Base-by-base conservation (phyloP, 2,888 invertebrate genomes). In the Meteorus cinctellus region DNA sequence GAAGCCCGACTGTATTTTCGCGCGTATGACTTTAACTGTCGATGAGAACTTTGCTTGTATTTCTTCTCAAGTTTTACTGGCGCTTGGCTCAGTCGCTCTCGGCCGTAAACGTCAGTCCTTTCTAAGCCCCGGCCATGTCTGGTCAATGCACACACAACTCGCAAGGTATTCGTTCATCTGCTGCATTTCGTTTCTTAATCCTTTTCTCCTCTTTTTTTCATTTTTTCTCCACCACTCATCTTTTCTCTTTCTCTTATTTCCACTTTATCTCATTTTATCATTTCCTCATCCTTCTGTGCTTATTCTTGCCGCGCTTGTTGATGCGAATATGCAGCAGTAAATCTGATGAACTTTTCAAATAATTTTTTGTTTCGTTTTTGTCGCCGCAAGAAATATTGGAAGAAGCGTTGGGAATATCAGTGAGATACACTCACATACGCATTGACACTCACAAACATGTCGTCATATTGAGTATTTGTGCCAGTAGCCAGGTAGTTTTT, bases 21-120 rank as follows among this genome's bases (percentile, higher is more conserved):
- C 85, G 86, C 86, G 84, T 86, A 87, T 86, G 87, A 88, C 87
- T 87, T 88, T 88, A 88, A 88, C 86, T 85, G 85, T 87, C 86
- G 86, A 87, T 85, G 85, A 80, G 84, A 79, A 86, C 82, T 84
- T 86, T 82, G 85, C 83, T 84, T 86, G 83, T 86, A 85, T 86
- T 87, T 85, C 84, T 86, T 82, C 82, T 84, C 80, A 82, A 84
- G 84, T 87, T 87, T 87, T 87, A 87, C 86, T 85, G 85, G 82
- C 86, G 83, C 85, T 83, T 83, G 55, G 83, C 82, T 84, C 82
- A 84, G 83, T 83, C 84, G 85, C 83, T 82, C 80, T 73, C 80
- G 82, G 83, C 85, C 81, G 85, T 86, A 85, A 86, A 86, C 84
- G 86, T 86, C 86, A 86, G 80, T 84, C 75, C 75, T 73, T 77